phyloP scores from a whole-genome alignment of 2,797 vertebrate species.

The Schizopygopsis malacanthus region DNA sequence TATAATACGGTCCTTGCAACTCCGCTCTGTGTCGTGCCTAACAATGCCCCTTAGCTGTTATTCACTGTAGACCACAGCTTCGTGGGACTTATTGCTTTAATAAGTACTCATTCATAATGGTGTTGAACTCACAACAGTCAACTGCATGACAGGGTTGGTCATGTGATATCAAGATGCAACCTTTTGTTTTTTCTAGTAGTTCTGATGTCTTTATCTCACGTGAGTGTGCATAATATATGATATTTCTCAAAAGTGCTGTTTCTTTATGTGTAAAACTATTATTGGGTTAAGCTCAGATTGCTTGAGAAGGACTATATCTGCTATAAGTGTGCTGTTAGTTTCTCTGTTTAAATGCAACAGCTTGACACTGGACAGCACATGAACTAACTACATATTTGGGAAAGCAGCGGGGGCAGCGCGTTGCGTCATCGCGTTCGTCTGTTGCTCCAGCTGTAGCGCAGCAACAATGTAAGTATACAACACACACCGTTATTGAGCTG shows the following conservation, averaged over 20 bases:
- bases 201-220: background rate
- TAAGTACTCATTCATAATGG: background rate
- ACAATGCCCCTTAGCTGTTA: too few species aligned
- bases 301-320: background rate
- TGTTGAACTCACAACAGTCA: background rate
- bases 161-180: background rate
- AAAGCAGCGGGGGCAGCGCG: constrained; percentile 3
- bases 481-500: constrained; percentile 10
- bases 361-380: constrained; percentile 20
- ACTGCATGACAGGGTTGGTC: background rate
- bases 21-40: too few species aligned
- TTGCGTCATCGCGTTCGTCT: constrained; percentile 35
- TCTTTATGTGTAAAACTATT: background rate
- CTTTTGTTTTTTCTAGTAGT: background rate
- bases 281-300: background rate
- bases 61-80: too few species aligned
- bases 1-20: background rate
- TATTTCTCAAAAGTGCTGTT: background rate
- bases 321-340: background rate
- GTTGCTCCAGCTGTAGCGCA: constrained; percentile 28
- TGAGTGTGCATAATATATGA: background rate
- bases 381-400: constrained; percentile 45
- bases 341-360: background rate
- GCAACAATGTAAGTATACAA: background rate
- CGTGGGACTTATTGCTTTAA: background rate